phyloP scores from a whole-genome alignment of 2,113 vertebrate genomes.

The Epinephelus lanceolatus region DNA sequence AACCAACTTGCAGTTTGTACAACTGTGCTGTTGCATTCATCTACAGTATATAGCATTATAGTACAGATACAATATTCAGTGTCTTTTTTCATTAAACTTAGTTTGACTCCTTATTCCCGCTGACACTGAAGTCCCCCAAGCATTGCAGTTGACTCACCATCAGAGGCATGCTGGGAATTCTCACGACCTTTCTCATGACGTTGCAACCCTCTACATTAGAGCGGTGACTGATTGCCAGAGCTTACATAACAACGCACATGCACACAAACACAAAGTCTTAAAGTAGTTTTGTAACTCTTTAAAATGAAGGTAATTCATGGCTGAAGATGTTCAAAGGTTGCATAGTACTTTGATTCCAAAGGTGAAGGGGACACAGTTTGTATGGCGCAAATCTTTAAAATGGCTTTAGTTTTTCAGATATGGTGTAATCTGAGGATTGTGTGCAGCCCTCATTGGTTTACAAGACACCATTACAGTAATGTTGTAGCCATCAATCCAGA shows the following conservation, averaged over 20 bases:
- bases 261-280: background rate
- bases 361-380: no score
- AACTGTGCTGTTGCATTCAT: background rate
- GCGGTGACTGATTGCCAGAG: background rate
- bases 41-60: background rate
- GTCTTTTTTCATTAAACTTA: background rate
- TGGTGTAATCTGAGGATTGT: no score
- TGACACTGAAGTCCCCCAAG: background rate
- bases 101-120: background rate
- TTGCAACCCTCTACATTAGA: conserved; percentile 1
- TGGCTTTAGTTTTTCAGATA: no score
- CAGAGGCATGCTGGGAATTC: conserved; percentile 12
- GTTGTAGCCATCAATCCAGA: no score
- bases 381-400: no score
- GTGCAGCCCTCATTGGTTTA: no score
- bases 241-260: conserved; percentile 16
- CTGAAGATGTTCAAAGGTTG: background rate
- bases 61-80: background rate
- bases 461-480: no score
- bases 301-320: background rate
- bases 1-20: background rate
- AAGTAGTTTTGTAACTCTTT: background rate
- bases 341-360: background rate
- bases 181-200: conserved; percentile 11
- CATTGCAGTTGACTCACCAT: background rate